Evolutionary conservation across 2,113 vertebrate genomes (phyloP).

Genomic region (Eurystomus gularis): DNA sequence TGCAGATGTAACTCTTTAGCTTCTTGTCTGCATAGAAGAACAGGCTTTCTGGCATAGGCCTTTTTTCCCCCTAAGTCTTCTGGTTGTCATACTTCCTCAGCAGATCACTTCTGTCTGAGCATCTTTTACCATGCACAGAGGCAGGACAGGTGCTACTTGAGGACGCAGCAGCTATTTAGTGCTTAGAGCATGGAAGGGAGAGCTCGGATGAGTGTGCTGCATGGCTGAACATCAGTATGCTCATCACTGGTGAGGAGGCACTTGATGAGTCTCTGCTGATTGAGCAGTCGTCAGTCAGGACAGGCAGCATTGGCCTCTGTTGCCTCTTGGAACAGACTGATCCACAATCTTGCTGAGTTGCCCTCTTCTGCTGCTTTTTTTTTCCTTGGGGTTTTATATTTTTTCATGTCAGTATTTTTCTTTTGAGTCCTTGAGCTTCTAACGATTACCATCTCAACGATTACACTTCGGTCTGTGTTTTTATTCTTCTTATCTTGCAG

Average conservation of each 20-base stretch:
- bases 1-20: neutral
- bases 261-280: neutral
- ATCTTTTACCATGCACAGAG: neutral
- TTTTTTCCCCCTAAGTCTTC: neutral
- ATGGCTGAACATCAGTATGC: neutral
- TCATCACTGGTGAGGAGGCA: neutral
- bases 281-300: neutral
- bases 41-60: neutral
- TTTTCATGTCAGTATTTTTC: conserved; percentile 31
- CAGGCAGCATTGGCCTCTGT: neutral
- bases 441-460: neutral
- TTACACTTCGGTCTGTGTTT: neutral
- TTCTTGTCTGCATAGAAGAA: neutral
- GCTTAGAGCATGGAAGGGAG: neutral
- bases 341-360: neutral
- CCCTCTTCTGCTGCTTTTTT: neutral
- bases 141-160: neutral
- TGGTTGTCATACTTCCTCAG: neutral
- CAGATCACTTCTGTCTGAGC: neutral
- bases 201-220: neutral
- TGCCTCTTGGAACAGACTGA: neutral
- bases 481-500: conserved; percentile 14
- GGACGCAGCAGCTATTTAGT: neutral
- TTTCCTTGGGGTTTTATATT: conserved; percentile 4
- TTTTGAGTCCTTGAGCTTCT: neutral